Conservation (phyloP, 2,888 invertebrate genomes). For the Hydropsyche betteni region DNA sequence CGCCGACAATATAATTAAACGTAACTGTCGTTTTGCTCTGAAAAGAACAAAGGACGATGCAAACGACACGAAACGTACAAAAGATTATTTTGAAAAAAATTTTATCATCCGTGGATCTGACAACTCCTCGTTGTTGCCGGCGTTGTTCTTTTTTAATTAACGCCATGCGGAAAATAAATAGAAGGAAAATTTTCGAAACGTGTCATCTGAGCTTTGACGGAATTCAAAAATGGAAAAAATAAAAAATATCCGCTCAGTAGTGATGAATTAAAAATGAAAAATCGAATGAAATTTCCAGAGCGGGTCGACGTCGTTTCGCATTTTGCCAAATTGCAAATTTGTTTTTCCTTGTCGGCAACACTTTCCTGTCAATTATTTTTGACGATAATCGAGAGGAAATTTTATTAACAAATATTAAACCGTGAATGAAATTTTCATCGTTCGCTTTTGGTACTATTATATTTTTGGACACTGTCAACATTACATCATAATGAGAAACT, state of each 20-base stretch:
- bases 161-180: background rate
- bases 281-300: background rate
- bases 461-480: background rate
- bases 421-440: slow-evolving; percentile 12
- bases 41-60: no score
- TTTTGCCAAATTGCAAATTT: background rate
- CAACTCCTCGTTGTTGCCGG: background rate
- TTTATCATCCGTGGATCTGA: background rate
- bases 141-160: background rate
- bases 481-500: background rate
- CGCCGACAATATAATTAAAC: no score
- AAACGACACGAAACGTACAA: no score
- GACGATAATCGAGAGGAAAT: slow-evolving; percentile 16
- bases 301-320: background rate
- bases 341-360: background rate
- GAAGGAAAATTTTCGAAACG: background rate
- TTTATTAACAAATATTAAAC: slow-evolving; percentile 18
- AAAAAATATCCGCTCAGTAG: background rate
- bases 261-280: background rate
- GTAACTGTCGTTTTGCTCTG: no score
- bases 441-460: background rate
- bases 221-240: background rate
- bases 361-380: slow-evolving; percentile 19
- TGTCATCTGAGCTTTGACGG: no score
- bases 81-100: no score